Base-by-base conservation (phyloP, 2,113 vertebrate genomes). In the Tylochromis polylepis region DNA sequence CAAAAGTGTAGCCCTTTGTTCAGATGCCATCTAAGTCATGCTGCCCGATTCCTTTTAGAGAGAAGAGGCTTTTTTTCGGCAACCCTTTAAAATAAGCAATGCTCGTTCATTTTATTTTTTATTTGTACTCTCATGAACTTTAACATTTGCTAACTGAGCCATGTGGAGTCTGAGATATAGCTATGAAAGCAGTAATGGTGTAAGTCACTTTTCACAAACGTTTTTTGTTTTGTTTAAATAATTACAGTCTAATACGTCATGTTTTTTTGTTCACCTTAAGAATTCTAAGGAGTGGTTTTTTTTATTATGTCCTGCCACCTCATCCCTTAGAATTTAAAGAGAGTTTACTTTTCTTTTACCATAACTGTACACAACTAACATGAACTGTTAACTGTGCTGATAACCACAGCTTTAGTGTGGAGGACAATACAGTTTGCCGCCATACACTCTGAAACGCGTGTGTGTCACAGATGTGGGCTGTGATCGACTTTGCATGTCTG, bases 401-500 rank as follows among this genome's bases (percentile, higher is more conserved):
- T 82, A 22, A 46, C 62, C 57, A 11, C 29, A 60, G 29, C 18
- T 65, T 49, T n/a, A 77, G 24, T 49, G 85, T 70, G 27, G 51
- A 34, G 77, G 36, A 29, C 59, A 58, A 82, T 79, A 31, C 38
- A 22, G 15, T 77, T 38, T 49, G 49, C 56, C n/a, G 12, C 65
- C 18, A 11, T 55, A 27, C 27, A 60, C 29, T 43, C 12, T 79
- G 60, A 79, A 70, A 72, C 11, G 46, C 31, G 70, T 53, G 81
- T 84, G 79, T 72, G 56, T 67, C 6, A 67, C 59, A 60, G 60
- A 41, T 58, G 83, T 89, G 85, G 49, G 53, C 85, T 27, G 18
- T 55, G 60, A 77, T 53, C 27, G 70, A 84, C 59, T 89, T 6
- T 58, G 34, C 27, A 62, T 62, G 87, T 88, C 65, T 89, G 87